Evolutionary conservation across 2,113 vertebrate genomes (phyloP).

Genomic region (Chlorodrepanis virens): DNA sequence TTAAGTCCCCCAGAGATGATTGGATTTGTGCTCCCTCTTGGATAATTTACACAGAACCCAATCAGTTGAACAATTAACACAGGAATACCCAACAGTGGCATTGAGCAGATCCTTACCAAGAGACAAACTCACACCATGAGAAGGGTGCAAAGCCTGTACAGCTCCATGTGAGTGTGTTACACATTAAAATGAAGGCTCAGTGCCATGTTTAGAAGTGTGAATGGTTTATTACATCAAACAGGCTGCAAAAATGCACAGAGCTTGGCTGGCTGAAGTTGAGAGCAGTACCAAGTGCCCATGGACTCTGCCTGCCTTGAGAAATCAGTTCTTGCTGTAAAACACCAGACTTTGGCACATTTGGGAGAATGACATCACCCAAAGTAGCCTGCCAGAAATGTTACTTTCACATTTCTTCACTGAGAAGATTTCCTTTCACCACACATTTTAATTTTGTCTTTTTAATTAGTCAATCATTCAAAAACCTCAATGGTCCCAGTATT

Average conservation of each 20-base stretch:
- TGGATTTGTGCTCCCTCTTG: not conserved
- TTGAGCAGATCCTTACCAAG: not conserved
- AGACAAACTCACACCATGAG: not conserved
- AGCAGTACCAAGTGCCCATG: conserved; percentile 31
- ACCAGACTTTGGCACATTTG: conserved; percentile 67
- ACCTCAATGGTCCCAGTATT: conserved; percentile 53
- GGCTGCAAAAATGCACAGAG: conserved; percentile 6
- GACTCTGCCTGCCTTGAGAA: conserved; percentile 50
- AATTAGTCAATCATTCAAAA: conserved; percentile 43
- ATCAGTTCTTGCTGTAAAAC: conserved; percentile 63
- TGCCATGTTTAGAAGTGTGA: not conserved
- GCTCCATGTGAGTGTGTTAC: accelerated
- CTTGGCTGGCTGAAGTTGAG: conserved; percentile 51
- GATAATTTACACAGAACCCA: not conserved
- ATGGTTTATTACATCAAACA: conserved; percentile 5
- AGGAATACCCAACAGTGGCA: not conserved
- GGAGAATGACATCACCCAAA: conserved; percentile 67
- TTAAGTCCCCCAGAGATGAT: not conserved
- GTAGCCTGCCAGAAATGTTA: conserved; percentile 67
- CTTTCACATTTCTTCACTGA: conserved; percentile 68
- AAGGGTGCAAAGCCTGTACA: accelerated
- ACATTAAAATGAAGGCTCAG: not conserved
- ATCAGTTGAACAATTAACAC: not conserved
- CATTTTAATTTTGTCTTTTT: not conserved
- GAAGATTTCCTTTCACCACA: conserved; percentile 62